phyloP scores from a whole-genome alignment of 2,888 invertebrate species.

The Papilio elwesi region DNA sequence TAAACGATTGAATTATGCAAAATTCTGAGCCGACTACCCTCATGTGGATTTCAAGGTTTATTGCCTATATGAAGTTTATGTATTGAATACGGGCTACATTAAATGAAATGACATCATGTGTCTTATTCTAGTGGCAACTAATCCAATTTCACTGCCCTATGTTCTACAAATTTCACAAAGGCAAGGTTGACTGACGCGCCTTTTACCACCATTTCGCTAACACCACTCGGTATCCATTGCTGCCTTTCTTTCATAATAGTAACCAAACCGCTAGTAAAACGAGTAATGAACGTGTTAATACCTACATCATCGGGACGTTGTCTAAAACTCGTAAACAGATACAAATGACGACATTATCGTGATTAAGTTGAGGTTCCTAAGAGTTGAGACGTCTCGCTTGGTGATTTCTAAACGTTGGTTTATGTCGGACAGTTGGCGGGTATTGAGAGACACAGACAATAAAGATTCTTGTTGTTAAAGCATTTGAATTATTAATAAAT shows the following conservation, averaged over 20 bases:
- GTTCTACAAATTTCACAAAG: constrained; percentile 14
- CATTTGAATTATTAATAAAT: not conserved
- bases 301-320: constrained; percentile 35
- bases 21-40: constrained; percentile 5
- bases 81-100: not conserved
- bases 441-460: constrained; percentile 47
- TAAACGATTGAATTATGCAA: constrained; percentile 3
- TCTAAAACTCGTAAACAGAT: constrained; percentile 65
- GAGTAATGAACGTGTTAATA: constrained; percentile 51
- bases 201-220: constrained; percentile 52
- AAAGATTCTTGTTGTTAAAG: constrained; percentile 50
- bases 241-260: constrained; percentile 37
- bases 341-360: constrained; percentile 79
- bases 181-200: constrained; percentile 65
- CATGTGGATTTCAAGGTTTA: constrained; percentile 3
- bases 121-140: no score
- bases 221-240: constrained; percentile 53
- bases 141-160: constrained; percentile 5
- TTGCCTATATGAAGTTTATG: constrained; percentile 2
- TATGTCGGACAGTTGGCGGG: constrained; percentile 60
- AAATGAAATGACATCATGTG: not conserved
- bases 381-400: constrained; percentile 74
- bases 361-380: constrained; percentile 72
- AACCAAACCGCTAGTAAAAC: constrained; percentile 19
- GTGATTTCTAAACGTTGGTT: constrained; percentile 59